Evolutionary conservation across 2,113 vertebrate species (phyloP).

Genomic region (Aleadryas rufinucha): DNA sequence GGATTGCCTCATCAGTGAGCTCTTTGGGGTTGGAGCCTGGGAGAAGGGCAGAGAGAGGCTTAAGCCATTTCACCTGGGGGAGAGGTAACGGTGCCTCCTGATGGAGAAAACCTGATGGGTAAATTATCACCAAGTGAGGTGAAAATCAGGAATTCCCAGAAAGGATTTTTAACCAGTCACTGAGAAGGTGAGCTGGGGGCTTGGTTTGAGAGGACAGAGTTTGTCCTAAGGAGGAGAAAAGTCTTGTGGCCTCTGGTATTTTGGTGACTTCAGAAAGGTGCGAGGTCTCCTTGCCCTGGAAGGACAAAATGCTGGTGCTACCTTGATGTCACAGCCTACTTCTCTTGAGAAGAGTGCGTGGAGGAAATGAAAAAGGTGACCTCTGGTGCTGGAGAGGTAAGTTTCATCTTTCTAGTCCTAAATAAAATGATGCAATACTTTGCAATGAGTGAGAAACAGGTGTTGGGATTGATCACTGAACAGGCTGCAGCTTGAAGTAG

Average conservation of each 20-base stretch:
- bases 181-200: neutral
- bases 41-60: neutral
- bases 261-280: neutral
- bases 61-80: neutral
- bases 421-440: neutral
- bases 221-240: neutral
- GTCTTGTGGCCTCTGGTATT: neutral
- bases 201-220: neutral
- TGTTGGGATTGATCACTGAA: neutral
- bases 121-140: neutral
- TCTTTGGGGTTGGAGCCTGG: neutral
- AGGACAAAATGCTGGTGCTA: neutral
- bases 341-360: neutral
- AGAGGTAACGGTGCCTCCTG: neutral
- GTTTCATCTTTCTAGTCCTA: neutral
- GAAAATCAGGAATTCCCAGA: neutral
- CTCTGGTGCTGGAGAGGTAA: neutral
- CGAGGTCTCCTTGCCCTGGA: neutral
- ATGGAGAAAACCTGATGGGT: neutral
- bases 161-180: neutral
- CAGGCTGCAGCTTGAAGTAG: neutral
- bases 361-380: neutral
- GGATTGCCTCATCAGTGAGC: neutral
- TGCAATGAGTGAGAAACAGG: neutral
- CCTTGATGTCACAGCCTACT: neutral